These are phyloP conservation scores for Pycnonotus jocosus DNA, from an alignment of 2,113 vertebrate species.

Conservation along the genomic window DNA sequence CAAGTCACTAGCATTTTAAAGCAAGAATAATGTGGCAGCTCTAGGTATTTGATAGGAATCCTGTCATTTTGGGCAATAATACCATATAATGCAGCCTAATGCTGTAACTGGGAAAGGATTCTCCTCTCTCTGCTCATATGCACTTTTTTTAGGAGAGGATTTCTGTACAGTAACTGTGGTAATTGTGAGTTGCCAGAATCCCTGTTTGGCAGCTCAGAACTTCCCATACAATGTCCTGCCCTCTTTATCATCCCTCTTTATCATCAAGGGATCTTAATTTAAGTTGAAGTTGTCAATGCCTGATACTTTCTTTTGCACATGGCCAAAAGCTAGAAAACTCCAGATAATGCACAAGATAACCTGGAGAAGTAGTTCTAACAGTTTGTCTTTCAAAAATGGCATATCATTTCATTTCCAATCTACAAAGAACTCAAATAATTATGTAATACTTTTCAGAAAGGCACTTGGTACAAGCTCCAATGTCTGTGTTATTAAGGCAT, in stretches of 20 bases:
- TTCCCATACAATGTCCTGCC: background rate
- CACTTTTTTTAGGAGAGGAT: background rate
- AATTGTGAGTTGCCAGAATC: background rate
- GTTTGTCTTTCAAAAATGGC: background rate
- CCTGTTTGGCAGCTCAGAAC: background rate
- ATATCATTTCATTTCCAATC: constrained; percentile 13
- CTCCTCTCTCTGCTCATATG: background rate
- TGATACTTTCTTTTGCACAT: background rate
- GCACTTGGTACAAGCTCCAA: background rate
- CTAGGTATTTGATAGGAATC: background rate
- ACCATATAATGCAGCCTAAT: background rate
- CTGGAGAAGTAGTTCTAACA: background rate
- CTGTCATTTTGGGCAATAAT: background rate
- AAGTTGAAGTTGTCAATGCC: background rate
- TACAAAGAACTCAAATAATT: constrained; percentile 33
- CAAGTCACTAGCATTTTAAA: background rate
- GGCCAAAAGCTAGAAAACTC: background rate
- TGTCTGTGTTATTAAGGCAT: background rate
- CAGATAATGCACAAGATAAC: background rate
- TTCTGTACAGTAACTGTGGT: background rate
- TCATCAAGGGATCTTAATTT: background rate
- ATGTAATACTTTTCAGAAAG: constrained; percentile 48
- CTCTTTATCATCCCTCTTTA: background rate
- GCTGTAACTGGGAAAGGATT: background rate
- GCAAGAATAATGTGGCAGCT: background rate